A percentile compares a stretch with the other conserved stretches of the same genome.
Conservation (phyloP, 2,113 vertebrate species). For the Elephas maximus region DNA sequence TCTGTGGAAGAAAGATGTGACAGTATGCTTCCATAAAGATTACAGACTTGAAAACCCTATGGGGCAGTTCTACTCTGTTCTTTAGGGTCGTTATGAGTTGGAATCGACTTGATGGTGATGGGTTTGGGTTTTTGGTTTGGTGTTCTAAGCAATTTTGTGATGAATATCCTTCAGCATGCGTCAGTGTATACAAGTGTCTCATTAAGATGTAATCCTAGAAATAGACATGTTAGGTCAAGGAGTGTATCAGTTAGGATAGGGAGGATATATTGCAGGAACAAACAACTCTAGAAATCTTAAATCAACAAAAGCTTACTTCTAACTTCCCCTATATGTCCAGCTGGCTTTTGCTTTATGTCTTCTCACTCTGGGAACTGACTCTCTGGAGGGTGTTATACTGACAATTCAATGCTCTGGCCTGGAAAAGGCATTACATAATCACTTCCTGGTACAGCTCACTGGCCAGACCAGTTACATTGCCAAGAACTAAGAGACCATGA, state of each 20-base stretch:
- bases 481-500: neutral
- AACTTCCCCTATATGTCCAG: neutral
- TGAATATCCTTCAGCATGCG: neutral
- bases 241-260: neutral
- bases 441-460: neutral
- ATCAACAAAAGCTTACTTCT: neutral
- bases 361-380: neutral
- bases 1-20: too few species aligned
- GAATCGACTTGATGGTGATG: neutral
- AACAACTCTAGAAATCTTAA: neutral
- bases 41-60: neutral
- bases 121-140: neutral
- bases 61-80: neutral
- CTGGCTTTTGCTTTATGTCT: neutral
- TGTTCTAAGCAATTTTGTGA: neutral
- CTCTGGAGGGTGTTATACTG: neutral
- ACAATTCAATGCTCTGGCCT: neutral
- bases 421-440: neutral
- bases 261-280: neutral
- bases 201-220: neutral
- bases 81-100: neutral
- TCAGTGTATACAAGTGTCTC: neutral
- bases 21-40: neutral
- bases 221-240: neutral
- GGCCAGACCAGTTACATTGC: neutral